A percentile compares a stretch with the other conserved stretches of the same genome.
phyloP scores from a whole-genome alignment of 2,888 invertebrate species.

The Bruchidius siliquastri region DNA sequence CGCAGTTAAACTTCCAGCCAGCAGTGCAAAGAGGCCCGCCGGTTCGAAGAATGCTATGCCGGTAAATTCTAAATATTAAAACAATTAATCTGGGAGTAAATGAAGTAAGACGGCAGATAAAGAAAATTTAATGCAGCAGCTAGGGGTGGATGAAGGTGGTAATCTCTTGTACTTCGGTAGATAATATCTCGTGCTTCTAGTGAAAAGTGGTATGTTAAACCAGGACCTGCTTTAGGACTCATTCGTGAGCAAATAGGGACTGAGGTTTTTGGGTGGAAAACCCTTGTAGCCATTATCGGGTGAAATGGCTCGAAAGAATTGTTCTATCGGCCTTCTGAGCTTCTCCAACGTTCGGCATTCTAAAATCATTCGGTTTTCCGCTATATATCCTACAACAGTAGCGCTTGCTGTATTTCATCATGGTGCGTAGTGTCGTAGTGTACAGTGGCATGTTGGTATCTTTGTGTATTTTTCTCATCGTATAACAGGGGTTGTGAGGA shows the following conservation, averaged over 20 bases:
- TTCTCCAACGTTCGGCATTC: too few species aligned
- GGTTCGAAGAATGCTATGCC: not conserved
- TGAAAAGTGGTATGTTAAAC: not conserved
- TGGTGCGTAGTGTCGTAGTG: too few species aligned
- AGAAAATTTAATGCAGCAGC: not conserved
- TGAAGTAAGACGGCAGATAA: not conserved
- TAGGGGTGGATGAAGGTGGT: not conserved
- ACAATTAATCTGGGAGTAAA: not conserved
- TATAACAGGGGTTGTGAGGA: too few species aligned
- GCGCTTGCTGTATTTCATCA: too few species aligned
- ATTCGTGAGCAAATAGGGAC: not conserved
- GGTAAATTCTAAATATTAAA: not conserved
- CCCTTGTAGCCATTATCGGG: too few species aligned
- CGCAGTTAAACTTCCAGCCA: not conserved
- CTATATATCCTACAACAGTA: too few species aligned
- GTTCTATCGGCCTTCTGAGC: too few species aligned
- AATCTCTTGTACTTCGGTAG: not conserved
- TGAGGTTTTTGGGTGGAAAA: too few species aligned
- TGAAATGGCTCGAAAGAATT: too few species aligned
- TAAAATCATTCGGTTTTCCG: too few species aligned
- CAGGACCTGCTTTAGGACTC: not conserved
- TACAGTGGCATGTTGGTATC: too few species aligned
- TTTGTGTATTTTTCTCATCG: too few species aligned
- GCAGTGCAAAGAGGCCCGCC: not conserved
- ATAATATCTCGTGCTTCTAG: not conserved